Evolutionary conservation across 2,888 invertebrate species (phyloP), one percentile per base, ranked within the genome.

Genomic region (Andricus curvator): DNA sequence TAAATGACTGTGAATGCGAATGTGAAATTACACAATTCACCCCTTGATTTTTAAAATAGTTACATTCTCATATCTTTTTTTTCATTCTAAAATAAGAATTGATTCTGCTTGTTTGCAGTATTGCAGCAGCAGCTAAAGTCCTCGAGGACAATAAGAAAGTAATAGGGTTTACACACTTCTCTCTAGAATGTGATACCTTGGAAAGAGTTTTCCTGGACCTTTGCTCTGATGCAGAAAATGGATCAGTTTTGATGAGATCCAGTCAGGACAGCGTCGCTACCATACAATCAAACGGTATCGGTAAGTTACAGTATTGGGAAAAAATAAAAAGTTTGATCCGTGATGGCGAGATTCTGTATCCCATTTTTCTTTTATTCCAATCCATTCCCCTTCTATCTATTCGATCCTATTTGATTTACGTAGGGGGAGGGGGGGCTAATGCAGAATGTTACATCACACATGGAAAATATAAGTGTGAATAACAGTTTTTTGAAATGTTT

Each of bases 151-250:
- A 93, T 29, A 93, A 93, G 82, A 66, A 87, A 1, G 86, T 88
- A 48, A 93, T 94, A 62, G 94, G 93, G 66, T 94, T 94, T 88
- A 92, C 89, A 11, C 93, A 93, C 81, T 94, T 94, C 85, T 91
- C 93, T 20, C 87, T 96, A 84, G 95, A 95, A 89, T 95, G 95
- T 90, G 94, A 95, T 90, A 95, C 94, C 66, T 91, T 96, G 81
- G 96, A 96, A 86, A 94, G 95, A 86, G 94, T 96, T 70, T 95
- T 96, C 90, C 93, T 94, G 85, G 93, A 93, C 85, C 93, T 95
- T 81, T 94, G 94, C 85, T 89, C 91, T 3, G 91, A 93, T 68
- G 93, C 93, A 0, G 94, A 94, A 78, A 83, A 80, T 29, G 88
- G 86, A 41, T 78, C 84, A 5, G 80, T 83, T 2, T 48, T 80